Evolutionary conservation across 92 coral and sea anemone species (phyloP).

Genomic region (Meandrina meandrites): DNA sequence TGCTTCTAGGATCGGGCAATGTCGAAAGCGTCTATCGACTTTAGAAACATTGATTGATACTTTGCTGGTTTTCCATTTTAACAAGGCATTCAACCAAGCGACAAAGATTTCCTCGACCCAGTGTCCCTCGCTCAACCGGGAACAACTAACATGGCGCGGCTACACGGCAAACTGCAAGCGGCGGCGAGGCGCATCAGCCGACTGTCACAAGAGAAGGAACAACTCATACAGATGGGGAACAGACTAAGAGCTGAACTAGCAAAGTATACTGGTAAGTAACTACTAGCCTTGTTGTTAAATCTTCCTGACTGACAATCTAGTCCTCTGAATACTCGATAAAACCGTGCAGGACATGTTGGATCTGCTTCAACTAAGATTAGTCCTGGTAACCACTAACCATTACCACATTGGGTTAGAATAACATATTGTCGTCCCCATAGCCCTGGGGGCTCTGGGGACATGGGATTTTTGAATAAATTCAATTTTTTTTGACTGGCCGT

Average conservation of each 20-base stretch:
- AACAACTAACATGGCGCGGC: conserved; percentile 32
- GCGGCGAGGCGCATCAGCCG: conserved; percentile 87
- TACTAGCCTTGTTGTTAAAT: not conserved
- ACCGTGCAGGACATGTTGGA: not conserved
- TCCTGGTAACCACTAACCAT: too few species aligned
- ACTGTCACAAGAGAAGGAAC: conserved; percentile 89
- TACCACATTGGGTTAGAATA: too few species aligned
- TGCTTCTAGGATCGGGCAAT: too few species aligned
- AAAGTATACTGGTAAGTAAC: conserved; percentile 57
- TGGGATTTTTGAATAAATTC: too few species aligned
- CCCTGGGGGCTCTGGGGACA: too few species aligned
- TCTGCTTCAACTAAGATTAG: too few species aligned
- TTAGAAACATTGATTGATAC: not conserved
- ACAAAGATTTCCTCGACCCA: conserved; percentile 5
- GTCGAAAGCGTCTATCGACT: not conserved
- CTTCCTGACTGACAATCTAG: not conserved
- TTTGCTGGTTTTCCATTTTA: not conserved
- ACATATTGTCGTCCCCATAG: too few species aligned
- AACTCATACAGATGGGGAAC: conserved; percentile 96
- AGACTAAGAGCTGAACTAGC: conserved; percentile 91
- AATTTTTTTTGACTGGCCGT: too few species aligned
- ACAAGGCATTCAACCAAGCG: conserved; percentile 12
- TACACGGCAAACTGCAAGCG: conserved; percentile 77
- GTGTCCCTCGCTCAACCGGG: not conserved
- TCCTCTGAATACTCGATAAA: not conserved